Percentiles rank a stretch among this genome's conserved stretches.
phyloP scores from a whole-genome alignment of 2,888 invertebrate genomes.

The Amaurobius ferox region DNA sequence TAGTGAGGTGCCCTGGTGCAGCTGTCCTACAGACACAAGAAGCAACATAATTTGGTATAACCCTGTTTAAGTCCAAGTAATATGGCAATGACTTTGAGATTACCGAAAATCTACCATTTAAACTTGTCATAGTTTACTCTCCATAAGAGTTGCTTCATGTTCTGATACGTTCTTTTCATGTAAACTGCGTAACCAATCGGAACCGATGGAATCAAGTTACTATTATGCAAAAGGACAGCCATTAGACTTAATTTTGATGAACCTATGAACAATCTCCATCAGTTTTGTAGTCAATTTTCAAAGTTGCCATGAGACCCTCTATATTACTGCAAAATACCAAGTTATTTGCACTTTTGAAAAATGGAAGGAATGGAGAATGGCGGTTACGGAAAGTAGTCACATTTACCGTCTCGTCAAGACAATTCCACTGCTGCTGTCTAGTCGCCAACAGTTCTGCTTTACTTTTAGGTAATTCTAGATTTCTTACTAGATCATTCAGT shows the following conservation, averaged over 20 bases:
- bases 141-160: background rate
- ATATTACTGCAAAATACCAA: conserved; percentile 1
- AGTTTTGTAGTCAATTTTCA: conserved; percentile 10
- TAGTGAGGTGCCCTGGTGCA: background rate
- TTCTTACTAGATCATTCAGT: no score
- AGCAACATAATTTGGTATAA: conserved; percentile 7
- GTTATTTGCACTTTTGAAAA: no score
- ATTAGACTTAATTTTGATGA: conserved; percentile 14
- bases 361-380: background rate
- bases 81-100: conserved; percentile 10
- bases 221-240: no score
- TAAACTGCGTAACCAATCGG: conserved; percentile 11
- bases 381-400: no score
- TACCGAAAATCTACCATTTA: no score
- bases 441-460: no score
- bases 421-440: no score
- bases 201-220: background rate
- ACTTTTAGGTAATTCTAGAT: no score
- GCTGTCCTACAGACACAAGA: no score
- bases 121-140: conserved; percentile 15
- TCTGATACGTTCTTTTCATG: background rate
- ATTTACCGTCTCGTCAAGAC: no score
- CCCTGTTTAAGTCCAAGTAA: background rate
- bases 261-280: conserved; percentile 1
- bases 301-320: background rate